Percentiles rank a stretch among this genome's conserved stretches.
Evolutionary conservation across 2,113 vertebrate species (phyloP).

Genomic region (Egretta garzetta): DNA sequence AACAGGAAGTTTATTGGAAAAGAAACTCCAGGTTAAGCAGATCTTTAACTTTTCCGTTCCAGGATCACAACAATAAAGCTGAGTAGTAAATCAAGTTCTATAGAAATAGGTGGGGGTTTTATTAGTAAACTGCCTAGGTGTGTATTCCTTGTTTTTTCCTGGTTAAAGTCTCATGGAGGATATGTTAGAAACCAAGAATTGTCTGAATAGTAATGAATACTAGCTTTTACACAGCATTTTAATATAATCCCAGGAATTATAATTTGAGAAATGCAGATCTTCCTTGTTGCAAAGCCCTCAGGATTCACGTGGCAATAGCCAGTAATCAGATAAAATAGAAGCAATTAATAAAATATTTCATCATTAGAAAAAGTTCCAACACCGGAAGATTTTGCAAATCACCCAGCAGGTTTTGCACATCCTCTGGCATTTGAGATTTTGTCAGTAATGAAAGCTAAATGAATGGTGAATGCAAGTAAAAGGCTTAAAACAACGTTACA

Average conservation of each 20-base stretch:
- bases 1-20: not conserved
- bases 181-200: not conserved
- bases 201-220: not conserved
- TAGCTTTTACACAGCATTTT: not conserved
- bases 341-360: not conserved
- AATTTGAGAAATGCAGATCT: not conserved
- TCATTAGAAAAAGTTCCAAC: not conserved
- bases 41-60: not conserved
- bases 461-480: not conserved
- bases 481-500: not conserved
- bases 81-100: not conserved
- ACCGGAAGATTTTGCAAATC: slow-evolving; percentile 7
- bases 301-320: not conserved
- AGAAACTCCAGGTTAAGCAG: not conserved
- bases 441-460: not conserved
- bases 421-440: not conserved
- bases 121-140: not conserved
- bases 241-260: not conserved
- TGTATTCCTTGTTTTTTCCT: not conserved
- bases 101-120: not conserved
- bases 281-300: not conserved
- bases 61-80: not conserved
- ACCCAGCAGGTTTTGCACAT: not conserved
- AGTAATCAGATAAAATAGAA: slow-evolving; percentile 29
- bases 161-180: not conserved